A percentile compares a stretch with the other conserved stretches of the same genome.
These are phyloP conservation scores for Sorex maritimensis DNA, from an alignment of 2,797 vertebrate genomes.

Conservation along the genomic window DNA sequence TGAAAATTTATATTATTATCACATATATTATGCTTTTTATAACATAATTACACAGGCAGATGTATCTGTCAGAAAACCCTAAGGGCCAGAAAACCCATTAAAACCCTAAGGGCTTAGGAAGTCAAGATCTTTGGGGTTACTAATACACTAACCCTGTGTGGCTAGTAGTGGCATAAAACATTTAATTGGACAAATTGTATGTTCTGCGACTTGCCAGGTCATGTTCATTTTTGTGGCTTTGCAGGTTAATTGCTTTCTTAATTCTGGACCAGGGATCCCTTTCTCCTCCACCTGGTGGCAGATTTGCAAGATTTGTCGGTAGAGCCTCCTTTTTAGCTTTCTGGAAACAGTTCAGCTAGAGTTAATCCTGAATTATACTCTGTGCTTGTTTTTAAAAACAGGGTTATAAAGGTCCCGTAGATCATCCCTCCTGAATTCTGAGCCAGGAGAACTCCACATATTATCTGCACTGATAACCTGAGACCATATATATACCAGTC, in stretches of 20 bases:
- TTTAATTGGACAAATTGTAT: conserved; percentile 83
- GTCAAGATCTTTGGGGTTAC: conserved; percentile 72
- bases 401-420: background rate
- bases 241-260: conserved; percentile 67
- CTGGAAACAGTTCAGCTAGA: background rate
- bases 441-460: background rate
- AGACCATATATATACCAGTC: background rate
- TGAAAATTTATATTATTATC: conserved; percentile 22
- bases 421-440: background rate
- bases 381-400: conserved; percentile 1
- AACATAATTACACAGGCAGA: conserved; percentile 68
- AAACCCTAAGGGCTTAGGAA: conserved; percentile 32
- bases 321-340: background rate
- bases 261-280: conserved; percentile 18
- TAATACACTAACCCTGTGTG: conserved; percentile 65
- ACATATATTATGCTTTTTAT: conserved; percentile 10
- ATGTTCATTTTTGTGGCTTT: conserved; percentile 68
- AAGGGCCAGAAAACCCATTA: background rate
- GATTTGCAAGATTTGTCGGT: background rate
- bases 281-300: background rate
- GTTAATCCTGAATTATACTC: background rate
- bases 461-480: background rate
- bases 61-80: conserved; percentile 47
- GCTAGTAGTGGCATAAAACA: conserved; percentile 59
- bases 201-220: conserved; percentile 77